Evolutionary conservation across 30 jellyfish, hydroid and myxozoan species (phyloP).

Genomic region (Phacellophora camtschatica): DNA sequence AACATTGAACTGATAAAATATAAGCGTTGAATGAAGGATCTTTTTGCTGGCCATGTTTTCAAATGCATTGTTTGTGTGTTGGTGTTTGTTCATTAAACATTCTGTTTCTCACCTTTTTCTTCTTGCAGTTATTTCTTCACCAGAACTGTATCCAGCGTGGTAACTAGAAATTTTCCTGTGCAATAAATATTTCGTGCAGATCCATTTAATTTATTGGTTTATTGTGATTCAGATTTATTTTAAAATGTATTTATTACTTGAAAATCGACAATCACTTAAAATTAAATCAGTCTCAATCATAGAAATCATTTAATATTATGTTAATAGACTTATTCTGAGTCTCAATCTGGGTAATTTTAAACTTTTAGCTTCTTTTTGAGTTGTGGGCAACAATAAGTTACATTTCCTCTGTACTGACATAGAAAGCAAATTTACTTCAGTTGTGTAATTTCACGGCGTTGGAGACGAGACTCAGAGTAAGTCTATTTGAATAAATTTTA

Average conservation of each 20-base stretch:
- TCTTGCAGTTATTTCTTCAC: slow-evolving; percentile 79
- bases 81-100: no score
- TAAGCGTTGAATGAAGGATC: no score
- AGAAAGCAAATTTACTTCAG: no score
- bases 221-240: neutral
- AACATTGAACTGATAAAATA: no score
- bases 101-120: slow-evolving; percentile 69
- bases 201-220: neutral
- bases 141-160: slow-evolving; percentile 88
- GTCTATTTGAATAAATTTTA: no score
- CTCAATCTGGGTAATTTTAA: neutral
- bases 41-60: no score
- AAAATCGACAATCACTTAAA: neutral
- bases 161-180: slow-evolving; percentile 56
- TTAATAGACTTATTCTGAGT: neutral
- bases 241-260: neutral
- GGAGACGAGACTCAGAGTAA: no score
- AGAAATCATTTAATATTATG: neutral
- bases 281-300: neutral
- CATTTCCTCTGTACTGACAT: no score
- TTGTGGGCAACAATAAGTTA: no score
- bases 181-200: neutral
- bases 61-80: no score
- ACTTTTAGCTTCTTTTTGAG: no score
- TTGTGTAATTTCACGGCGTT: no score